phyloP scores from a whole-genome alignment of 2,888 invertebrate genomes.

The Lamellibrachia columna region DNA sequence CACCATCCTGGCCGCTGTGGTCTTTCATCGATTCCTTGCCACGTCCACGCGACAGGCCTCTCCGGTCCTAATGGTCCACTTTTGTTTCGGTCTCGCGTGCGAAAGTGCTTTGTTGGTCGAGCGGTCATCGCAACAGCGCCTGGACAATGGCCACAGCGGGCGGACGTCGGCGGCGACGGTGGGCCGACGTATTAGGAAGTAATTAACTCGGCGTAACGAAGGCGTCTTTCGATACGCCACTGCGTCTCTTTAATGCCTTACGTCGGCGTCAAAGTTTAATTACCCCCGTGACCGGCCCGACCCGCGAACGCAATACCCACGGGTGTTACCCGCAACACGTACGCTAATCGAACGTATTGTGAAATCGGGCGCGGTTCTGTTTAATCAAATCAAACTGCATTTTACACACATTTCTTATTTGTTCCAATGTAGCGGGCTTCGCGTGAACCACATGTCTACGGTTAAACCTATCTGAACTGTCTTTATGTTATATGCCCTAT shows the following conservation, averaged over 20 bases:
- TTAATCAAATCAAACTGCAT: not conserved
- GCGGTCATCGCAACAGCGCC: not conserved
- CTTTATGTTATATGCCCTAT: too few species aligned
- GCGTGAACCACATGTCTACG: too few species aligned
- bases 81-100: not conserved
- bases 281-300: not conserved
- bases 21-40: not conserved
- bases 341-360: not conserved
- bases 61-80: not conserved
- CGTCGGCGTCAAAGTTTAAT: not conserved
- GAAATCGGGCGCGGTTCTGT: not conserved
- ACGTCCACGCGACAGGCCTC: not conserved
- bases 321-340: not conserved
- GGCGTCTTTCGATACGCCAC: constrained; percentile 16
- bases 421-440: too few species aligned
- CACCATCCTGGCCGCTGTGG: not conserved
- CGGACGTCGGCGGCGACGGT: not conserved
- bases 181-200: constrained; percentile 1
- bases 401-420: not conserved
- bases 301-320: not conserved
- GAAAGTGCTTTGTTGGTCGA: constrained; percentile 4
- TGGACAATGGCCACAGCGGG: not conserved
- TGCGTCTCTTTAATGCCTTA: not conserved
- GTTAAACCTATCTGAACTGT: too few species aligned
- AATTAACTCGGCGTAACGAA: constrained; percentile 16